A percentile compares a stretch with the other conserved stretches of the same genome.
phyloP scores from a whole-genome alignment of 2,888 invertebrate species.

The Blastobasis lacticolella region DNA sequence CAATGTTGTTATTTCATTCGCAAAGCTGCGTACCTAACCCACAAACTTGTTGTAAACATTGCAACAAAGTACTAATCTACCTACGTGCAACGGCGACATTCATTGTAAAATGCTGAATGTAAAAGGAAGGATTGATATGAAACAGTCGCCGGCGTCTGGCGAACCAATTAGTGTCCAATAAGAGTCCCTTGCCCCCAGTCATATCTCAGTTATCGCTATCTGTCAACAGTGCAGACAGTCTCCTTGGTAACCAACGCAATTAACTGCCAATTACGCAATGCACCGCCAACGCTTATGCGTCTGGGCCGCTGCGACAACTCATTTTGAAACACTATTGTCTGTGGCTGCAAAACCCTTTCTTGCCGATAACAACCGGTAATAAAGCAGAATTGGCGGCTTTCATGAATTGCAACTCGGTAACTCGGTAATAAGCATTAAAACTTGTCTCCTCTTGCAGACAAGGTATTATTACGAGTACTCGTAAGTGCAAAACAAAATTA shows the following conservation, averaged over 20 bases:
- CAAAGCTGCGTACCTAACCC: not conserved
- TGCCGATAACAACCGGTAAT: too few species aligned
- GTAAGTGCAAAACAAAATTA: too few species aligned
- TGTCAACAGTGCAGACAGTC: conserved; percentile 29
- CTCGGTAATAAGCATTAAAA: too few species aligned
- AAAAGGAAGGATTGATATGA: conserved; percentile 25
- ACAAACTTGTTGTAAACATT: too few species aligned
- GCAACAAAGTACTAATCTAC: too few species aligned
- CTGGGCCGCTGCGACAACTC: conserved; percentile 7
- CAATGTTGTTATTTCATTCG: not conserved
- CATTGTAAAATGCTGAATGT: conserved; percentile 4
- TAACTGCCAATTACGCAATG: conserved; percentile 49
- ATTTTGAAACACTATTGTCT: too few species aligned
- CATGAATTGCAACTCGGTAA: too few species aligned
- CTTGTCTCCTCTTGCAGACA: too few species aligned
- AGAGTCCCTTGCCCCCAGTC: conserved; percentile 50
- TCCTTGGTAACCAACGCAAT: conserved; percentile 39
- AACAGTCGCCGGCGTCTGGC: conserved; percentile 46
- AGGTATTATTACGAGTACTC: too few species aligned
- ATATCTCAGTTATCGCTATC: conserved; percentile 43
- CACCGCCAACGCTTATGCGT: conserved; percentile 14
- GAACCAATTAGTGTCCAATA: conserved; percentile 56
- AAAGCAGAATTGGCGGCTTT: too few species aligned
- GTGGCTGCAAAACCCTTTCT: too few species aligned
- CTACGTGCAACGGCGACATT: not conserved